A percentile compares a stretch with the other conserved stretches of the same genome.
These are phyloP conservation scores for Hyposoter dolosus DNA, from an alignment of 2,888 invertebrate genomes.

Conservation along the genomic window DNA sequence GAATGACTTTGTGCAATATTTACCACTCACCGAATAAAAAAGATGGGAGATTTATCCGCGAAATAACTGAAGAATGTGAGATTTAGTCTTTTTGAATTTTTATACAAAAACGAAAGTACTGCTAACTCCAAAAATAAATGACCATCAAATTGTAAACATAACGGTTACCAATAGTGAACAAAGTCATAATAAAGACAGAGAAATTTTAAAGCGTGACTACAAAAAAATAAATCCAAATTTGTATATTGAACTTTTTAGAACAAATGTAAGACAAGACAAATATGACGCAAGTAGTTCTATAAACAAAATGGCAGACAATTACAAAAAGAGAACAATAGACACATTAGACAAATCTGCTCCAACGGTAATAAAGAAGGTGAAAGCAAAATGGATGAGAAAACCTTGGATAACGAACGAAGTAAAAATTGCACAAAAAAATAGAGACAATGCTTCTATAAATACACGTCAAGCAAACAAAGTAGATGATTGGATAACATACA, in stretches of 20 bases:
- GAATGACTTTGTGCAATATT: constrained; percentile 13
- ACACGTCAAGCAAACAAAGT: constrained; percentile 16
- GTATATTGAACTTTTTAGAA: constrained; percentile 8
- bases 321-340: background rate
- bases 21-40: constrained; percentile 30
- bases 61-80: constrained; percentile 31
- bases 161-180: background rate
- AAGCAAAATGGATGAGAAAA: constrained; percentile 46
- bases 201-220: constrained; percentile 31
- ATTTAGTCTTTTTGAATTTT: constrained; percentile 57
- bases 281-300: background rate
- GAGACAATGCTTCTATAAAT: constrained; percentile 28
- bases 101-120: constrained; percentile 32
- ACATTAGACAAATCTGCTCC: constrained; percentile 3
- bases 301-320: background rate
- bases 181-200: background rate
- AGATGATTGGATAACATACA: constrained; percentile 23
- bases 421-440: constrained; percentile 12
- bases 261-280: background rate
- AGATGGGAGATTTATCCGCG: constrained; percentile 39
- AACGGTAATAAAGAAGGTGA: constrained; percentile 18
- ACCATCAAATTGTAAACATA: constrained; percentile 42
- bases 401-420: constrained; percentile 54
- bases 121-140: constrained; percentile 48
- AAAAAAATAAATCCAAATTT: constrained; percentile 32